phyloP scores from a whole-genome alignment of 2,113 vertebrate genomes.

The Mohoua ochrocephala region DNA sequence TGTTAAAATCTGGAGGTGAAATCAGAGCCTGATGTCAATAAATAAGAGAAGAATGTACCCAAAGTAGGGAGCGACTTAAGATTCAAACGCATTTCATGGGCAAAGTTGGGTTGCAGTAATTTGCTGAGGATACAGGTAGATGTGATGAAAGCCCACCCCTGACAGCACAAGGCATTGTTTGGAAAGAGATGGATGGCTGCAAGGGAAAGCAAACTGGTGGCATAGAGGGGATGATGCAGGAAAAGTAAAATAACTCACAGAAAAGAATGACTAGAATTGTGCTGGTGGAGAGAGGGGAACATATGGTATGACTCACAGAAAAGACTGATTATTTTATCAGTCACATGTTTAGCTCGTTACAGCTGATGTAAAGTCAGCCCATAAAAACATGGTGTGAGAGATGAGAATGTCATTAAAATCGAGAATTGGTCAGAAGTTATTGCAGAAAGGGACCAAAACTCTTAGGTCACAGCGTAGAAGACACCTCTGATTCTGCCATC shows the following conservation, averaged over 20 bases:
- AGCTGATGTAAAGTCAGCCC: not conserved
- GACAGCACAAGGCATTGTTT: not conserved
- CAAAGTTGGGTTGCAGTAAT: not conserved
- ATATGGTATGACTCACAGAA: not conserved
- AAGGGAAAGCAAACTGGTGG: not conserved
- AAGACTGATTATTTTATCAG: not conserved
- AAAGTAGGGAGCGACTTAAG: accelerated
- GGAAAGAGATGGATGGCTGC: not conserved
- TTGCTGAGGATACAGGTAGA: not conserved
- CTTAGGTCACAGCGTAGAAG: accelerated
- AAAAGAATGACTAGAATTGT: not conserved
- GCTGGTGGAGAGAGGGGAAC: not conserved
- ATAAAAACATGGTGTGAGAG: not conserved
- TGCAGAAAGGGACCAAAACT: not conserved
- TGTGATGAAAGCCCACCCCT: not conserved
- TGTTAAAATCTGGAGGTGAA: not conserved
- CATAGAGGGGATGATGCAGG: not conserved
- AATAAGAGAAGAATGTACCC: not conserved
- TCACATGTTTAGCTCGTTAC: not conserved
- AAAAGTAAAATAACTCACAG: not conserved
- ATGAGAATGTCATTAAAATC: not conserved
- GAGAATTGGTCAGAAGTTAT: not conserved
- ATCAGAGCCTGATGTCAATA: not conserved
- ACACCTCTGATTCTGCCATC: not conserved
- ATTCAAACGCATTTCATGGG: not conserved